Evolutionary conservation across 2,888 invertebrate genomes (phyloP), one percentile per base, ranked within the genome.

Genomic region (Diloba caeruleocephala): DNA sequence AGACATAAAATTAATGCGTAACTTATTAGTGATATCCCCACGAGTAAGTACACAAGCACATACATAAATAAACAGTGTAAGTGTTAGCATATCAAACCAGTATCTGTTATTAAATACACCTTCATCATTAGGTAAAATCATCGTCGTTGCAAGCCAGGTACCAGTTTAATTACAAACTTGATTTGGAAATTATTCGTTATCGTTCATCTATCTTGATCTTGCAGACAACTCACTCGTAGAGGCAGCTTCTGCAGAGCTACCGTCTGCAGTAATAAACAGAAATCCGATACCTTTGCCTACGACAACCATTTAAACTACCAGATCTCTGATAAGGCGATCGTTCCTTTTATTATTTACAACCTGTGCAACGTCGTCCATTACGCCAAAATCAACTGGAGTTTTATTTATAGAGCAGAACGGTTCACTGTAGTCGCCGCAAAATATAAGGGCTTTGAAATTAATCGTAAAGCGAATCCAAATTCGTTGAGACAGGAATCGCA

Each of bases 321-420:
- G 90, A 92, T 92, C 81, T 64, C 59, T 66, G 91, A 91, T 91
- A 90, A 87, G 72, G 72, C 42, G 74, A 83, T 86, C 87, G 78
- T 88, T 85, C 78, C 71, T 69, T 79, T 78, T 87, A 88, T 89
- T 90, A 91, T 92, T 90, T 92, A 91, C 83, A 82, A 79, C 83
- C 81, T 66, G 76, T 65, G 63, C 69, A 65, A 51, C 61, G 71
- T 60, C 62, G 69, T 79, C 78, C 64, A 72, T 81, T 83, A 79
- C 81, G 84, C 87, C 85, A 85, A 89, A 89, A 88, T 79, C 78
- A 70, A 76, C 71, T 78, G 69, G 66, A 64, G 53, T 57, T 65
- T 48, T 46, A 71, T 68, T 68, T 39, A 51, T 25, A 49, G 19
- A 53, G 37, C 26, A 34, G 17, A 34, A 42, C 23, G 17, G 10